These are phyloP conservation scores for Hippocampus zosterae DNA, from an alignment of 2,113 vertebrate genomes.

Conservation along the genomic window DNA sequence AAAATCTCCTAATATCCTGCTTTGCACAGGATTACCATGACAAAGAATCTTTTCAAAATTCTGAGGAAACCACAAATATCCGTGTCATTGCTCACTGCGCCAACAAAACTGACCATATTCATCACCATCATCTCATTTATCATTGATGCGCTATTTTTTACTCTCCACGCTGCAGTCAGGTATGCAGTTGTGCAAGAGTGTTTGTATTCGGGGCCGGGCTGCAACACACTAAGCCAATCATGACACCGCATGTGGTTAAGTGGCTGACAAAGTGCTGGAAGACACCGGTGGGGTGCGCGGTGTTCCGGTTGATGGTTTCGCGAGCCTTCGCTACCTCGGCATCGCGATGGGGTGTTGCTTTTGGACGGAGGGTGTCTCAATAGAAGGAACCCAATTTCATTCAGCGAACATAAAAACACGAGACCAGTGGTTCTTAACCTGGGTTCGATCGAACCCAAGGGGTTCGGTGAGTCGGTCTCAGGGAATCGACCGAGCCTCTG, in stretches of 20 bases:
- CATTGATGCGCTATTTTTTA: background rate
- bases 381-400: constrained; percentile 19
- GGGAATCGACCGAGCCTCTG: too few relatives aligned
- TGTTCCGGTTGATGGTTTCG: constrained; percentile 38
- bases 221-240: constrained; percentile 49
- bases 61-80: background rate
- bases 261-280: constrained; percentile 46
- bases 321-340: constrained; percentile 54
- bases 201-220: constrained; percentile 36
- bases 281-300: constrained; percentile 33
- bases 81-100: background rate
- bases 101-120: background rate
- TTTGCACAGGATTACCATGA: background rate
- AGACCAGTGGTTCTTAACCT: too few relatives aligned
- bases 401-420: background rate
- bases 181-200: constrained; percentile 12
- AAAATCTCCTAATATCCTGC: background rate
- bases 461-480: too few relatives aligned
- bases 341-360: constrained; percentile 50
- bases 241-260: constrained; percentile 49
- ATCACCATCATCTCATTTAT: background rate
- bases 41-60: background rate
- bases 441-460: too few relatives aligned
- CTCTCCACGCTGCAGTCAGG: background rate
- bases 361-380: constrained; percentile 38